phyloP scores from a whole-genome alignment of 2,797 vertebrate species.

The Vireo griseus region DNA sequence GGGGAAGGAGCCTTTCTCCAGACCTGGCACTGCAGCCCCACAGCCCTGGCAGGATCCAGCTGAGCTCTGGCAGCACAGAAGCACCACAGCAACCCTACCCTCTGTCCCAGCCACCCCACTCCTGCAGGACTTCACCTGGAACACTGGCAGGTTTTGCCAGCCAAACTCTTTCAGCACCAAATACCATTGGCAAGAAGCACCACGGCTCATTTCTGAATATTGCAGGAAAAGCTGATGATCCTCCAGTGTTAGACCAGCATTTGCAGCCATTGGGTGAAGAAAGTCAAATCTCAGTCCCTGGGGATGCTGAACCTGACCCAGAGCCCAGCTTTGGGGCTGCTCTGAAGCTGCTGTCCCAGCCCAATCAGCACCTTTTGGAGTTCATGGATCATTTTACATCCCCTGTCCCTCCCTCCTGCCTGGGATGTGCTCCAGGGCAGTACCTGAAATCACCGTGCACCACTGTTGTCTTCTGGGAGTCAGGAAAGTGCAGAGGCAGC shows the following conservation, averaged over 20 bases:
- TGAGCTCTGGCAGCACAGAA: not conserved
- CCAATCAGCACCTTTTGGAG: not conserved
- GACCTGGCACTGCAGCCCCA: not conserved
- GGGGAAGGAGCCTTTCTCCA: not conserved
- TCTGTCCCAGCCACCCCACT: not conserved
- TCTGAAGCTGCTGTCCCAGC: not conserved
- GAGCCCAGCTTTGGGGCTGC: not conserved
- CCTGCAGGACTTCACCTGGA: not conserved
- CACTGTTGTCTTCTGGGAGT: slow-evolving; percentile 61
- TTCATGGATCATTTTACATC: not conserved
- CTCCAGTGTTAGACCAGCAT: not conserved
- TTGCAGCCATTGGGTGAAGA: not conserved
- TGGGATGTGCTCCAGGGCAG: not conserved
- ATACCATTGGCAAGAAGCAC: not conserved
- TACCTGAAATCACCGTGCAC: slow-evolving; percentile 85
- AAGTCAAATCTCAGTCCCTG: not conserved
- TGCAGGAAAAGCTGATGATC: not conserved
- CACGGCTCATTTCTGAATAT: not conserved
- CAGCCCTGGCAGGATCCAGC: not conserved
- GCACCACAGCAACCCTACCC: not conserved
- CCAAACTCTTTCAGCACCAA: not conserved
- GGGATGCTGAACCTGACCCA: not conserved
- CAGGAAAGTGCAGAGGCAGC: slow-evolving; percentile 79
- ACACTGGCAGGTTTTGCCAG: not conserved
- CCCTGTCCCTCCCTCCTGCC: not conserved